A percentile compares a stretch with the other conserved stretches of the same genome.
Evolutionary conservation across 2,888 invertebrate species (phyloP).

Genomic region (Apamea sordens): DNA sequence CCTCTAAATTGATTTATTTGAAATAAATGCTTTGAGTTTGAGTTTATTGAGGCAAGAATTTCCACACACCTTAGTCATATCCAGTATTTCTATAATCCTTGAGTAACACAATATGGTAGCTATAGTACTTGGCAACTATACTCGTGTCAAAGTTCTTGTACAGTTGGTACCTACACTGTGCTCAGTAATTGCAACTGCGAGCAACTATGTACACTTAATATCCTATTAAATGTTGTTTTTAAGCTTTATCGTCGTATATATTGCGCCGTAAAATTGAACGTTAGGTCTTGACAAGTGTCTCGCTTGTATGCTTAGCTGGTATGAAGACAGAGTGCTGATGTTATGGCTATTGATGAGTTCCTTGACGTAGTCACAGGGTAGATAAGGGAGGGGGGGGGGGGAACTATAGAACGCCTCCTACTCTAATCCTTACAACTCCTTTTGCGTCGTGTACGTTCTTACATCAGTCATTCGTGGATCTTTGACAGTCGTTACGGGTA

Average conservation of each 20-base stretch:
- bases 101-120: slow-evolving; percentile 45
- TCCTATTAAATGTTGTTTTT: slow-evolving; percentile 73
- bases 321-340: slow-evolving; percentile 4
- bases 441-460: neutral
- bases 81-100: slow-evolving; percentile 40
- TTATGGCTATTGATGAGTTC: slow-evolving; percentile 6
- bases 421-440: too few species aligned
- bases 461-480: too few species aligned
- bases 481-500: too few species aligned
- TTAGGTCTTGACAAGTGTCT: slow-evolving; percentile 62
- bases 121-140: slow-evolving; percentile 38
- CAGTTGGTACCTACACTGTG: slow-evolving; percentile 48
- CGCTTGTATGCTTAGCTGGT: slow-evolving; percentile 35
- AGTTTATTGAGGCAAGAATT: neutral
- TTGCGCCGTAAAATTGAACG: slow-evolving; percentile 73
- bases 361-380: neutral
- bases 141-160: slow-evolving; percentile 47
- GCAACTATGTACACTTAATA: slow-evolving; percentile 77
- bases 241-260: slow-evolving; percentile 71
- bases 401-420: neutral
- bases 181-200: slow-evolving; percentile 76
- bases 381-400: too few species aligned
- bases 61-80: slow-evolving; percentile 1
- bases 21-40: neutral
- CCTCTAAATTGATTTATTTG: neutral